A percentile compares a stretch with the other conserved stretches of the same genome.
These are phyloP conservation scores for Hirtodrosophila duncani DNA, from an alignment of 2,888 invertebrate species.

Conservation along the genomic window DNA sequence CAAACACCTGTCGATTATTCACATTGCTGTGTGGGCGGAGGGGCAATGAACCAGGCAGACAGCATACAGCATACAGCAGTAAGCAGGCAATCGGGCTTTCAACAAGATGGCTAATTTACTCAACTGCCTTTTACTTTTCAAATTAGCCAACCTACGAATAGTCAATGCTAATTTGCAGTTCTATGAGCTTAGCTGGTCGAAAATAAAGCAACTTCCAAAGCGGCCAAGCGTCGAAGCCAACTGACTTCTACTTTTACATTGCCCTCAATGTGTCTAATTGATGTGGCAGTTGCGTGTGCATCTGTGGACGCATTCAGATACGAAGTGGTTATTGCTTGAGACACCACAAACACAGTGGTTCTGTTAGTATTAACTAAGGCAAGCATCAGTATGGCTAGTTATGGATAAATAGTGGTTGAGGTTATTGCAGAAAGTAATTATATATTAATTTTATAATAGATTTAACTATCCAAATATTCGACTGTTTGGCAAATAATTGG, in stretches of 20 bases:
- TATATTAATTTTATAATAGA: too few species aligned
- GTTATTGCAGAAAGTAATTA: too few species aligned
- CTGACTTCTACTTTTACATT: conserved; percentile 5
- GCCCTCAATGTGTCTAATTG: conserved; percentile 46
- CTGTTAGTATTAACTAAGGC: too few species aligned
- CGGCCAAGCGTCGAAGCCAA: conserved; percentile 11
- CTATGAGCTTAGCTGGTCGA: conserved; percentile 22
- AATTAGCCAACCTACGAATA: conserved; percentile 29
- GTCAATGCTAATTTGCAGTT: conserved; percentile 44
- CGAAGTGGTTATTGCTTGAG: too few species aligned
- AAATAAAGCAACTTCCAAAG: conserved; percentile 9
- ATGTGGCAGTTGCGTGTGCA: conserved; percentile 63
- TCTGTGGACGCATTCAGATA: conserved; percentile 34
- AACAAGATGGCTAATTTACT: conserved; percentile 40
- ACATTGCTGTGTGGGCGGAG: conserved; percentile 22
- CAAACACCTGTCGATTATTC: conserved; percentile 34
- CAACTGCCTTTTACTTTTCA: conserved; percentile 57
- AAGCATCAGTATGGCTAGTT: too few species aligned
- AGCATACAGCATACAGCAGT: not conserved
- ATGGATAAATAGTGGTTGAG: too few species aligned
- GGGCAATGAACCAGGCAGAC: conserved; percentile 41
- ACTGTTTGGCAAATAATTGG: too few species aligned
- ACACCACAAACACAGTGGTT: too few species aligned
- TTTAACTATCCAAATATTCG: too few species aligned
- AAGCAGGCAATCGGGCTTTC: not conserved